These are phyloP conservation scores for Puntigrus tetrazona DNA, from an alignment of 2,113 vertebrate genomes.

Conservation along the genomic window DNA sequence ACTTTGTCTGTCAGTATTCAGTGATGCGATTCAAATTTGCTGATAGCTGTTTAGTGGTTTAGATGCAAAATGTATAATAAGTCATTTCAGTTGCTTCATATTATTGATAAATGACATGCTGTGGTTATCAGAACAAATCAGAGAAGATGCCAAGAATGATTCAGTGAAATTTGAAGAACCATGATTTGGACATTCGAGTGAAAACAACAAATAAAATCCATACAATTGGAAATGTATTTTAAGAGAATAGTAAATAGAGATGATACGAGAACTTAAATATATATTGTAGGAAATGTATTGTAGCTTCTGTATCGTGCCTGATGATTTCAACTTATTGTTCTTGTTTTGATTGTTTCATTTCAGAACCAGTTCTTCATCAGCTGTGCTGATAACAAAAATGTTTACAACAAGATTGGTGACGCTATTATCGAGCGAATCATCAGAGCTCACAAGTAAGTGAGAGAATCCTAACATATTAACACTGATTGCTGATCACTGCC, in stretches of 20 bases:
- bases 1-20: not conserved
- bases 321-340: not conserved
- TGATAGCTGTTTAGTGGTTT: not conserved
- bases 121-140: not conserved
- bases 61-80: not conserved
- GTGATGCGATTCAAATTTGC: not conserved
- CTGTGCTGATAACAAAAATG: constrained; percentile 89
- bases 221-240: not conserved
- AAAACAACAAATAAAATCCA: not conserved
- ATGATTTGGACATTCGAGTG: not conserved
- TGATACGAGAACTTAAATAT: not conserved
- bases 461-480: not conserved
- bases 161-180: not conserved
- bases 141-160: not conserved
- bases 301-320: not conserved
- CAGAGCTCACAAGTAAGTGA: constrained; percentile 85
- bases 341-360: constrained; percentile 19
- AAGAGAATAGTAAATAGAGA: not conserved
- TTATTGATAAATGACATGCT: not conserved
- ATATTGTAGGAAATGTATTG: not conserved
- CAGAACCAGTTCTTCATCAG: constrained; percentile 99
- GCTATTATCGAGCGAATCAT: constrained; percentile 89
- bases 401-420: constrained; percentile 93
- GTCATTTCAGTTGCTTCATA: constrained; percentile 19
- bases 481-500: not conserved